Percentiles rank a stretch among this genome's conserved stretches.
Conservation (phyloP, 2,113 vertebrate genomes). For the Sporophila hypoxantha region DNA sequence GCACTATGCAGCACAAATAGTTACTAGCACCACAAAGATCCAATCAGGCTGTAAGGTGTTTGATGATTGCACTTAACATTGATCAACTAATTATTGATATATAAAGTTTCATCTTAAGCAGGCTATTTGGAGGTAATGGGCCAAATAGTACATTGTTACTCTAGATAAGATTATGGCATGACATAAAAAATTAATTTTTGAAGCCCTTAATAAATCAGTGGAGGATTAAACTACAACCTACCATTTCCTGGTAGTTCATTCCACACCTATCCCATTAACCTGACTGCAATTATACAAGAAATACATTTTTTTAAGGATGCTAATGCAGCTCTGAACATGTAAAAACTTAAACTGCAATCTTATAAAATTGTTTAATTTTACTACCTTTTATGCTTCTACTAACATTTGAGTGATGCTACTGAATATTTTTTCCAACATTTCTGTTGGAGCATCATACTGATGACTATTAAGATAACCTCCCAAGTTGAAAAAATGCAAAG, state of each 20-base stretch:
- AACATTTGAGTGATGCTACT: background rate
- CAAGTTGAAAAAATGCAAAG: background rate
- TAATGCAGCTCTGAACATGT: background rate
- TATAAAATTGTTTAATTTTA: background rate
- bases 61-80: background rate
- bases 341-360: background rate
- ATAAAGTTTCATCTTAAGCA: background rate
- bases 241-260: background rate
- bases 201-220: background rate
- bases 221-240: background rate
- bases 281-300: background rate
- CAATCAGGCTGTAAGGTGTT: background rate
- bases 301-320: background rate
- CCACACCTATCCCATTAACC: background rate
- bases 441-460: background rate
- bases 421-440: background rate
- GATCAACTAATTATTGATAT: background rate
- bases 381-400: background rate
- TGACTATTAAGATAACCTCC: background rate
- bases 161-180: background rate
- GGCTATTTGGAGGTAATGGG: background rate
- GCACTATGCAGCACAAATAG: background rate
- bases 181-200: background rate
- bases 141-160: background rate
- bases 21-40: background rate